Percentiles rank a stretch among this genome's conserved stretches.
Conservation (phyloP, 2,113 vertebrate species). For the Sigmodon hispidus region DNA sequence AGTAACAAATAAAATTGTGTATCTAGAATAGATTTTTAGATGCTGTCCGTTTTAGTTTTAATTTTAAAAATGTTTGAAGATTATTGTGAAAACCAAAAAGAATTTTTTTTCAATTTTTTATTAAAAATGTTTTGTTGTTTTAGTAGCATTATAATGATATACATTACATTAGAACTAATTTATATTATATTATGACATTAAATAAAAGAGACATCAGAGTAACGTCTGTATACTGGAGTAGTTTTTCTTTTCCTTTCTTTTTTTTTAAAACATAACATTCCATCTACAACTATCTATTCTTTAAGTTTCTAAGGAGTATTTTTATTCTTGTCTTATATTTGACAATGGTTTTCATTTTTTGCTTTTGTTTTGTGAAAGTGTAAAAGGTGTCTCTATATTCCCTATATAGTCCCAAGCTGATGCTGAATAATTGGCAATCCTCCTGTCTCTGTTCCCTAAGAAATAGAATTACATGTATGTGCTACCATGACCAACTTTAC, state of each 20-base stretch:
- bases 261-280: not conserved
- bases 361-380: not conserved
- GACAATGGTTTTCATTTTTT: not conserved
- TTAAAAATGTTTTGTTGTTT: no score
- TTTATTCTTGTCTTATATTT: not conserved
- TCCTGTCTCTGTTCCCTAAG: not conserved
- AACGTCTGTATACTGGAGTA: not conserved
- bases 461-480: not conserved
- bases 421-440: not conserved
- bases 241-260: not conserved
- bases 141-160: no score
- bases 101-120: no score
- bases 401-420: not conserved
- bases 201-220: not conserved
- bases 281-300: not conserved
- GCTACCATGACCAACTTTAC: no score
- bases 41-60: not conserved
- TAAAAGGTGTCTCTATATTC: not conserved
- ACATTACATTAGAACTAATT: no score
- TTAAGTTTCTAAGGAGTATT: not conserved
- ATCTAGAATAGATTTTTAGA: not conserved
- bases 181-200: no score
- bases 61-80: not conserved
- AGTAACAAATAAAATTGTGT: constrained; percentile 24
- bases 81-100: not conserved